Base-by-base conservation (phyloP, 1,140 invertebrate genomes). In the Aphelinus certus region DNA sequence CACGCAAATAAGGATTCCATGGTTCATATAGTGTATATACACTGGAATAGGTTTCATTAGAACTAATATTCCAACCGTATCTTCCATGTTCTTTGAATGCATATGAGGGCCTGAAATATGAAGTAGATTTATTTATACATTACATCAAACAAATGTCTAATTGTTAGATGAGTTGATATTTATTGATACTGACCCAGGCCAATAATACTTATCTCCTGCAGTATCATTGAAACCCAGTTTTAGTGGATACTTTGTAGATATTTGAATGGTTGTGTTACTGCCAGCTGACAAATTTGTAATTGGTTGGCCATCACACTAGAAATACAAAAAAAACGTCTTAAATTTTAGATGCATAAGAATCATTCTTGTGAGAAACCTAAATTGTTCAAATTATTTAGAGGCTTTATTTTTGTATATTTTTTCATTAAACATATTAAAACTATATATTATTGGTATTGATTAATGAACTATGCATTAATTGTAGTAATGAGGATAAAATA, bases 11-110 rank as follows among this genome's bases (percentile, higher is more conserved):
- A n/a, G 83, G 82, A 80, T 88, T 86, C 7, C 80, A 80, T 55
- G 89, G 84, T 68, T 88, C 82, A 75, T 82, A 79, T 73, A 88
- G 80, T 26, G 85, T 83, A 77, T 89, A 87, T 68, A 89, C 70
- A 26, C 77, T n/a, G 2, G 83, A 80, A 78, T 89, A 89, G 64
- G 66, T 57, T 2, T 78, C n/a, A 26, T 81, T 67, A 7, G 5
- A 0, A 1, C 87, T 86, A 63, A 90, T 80, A 83, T 90, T 90
- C 89, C 88, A 90, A 9, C 87, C 86, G 80, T 90, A 90, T 60
- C 81, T 79, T 70, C 89, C 89, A 83, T 90, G 85, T 72, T 90
- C 88, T 79, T 85, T 85, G 67, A 90, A 88, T 51, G 78, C 70
- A 60, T 84, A 87, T n/a, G 80, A 81, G 9, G 48, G 57, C 47